Base-by-base conservation (phyloP, 1,140 invertebrate genomes). In the Ruditapes philippinarum region DNA sequence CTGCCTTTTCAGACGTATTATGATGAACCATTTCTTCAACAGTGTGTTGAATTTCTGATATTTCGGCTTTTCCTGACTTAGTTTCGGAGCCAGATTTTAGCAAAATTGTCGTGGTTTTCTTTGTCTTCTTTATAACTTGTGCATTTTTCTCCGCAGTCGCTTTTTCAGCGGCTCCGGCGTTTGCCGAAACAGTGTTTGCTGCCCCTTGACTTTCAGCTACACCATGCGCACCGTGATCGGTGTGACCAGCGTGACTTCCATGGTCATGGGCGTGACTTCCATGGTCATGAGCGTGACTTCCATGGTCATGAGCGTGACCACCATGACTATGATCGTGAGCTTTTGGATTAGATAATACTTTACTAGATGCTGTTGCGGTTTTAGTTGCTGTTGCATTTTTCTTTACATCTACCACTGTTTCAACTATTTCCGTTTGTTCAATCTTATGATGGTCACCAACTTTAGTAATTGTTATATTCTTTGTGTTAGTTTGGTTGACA, bases 71-170 rank as follows among this genome's bases (percentile, higher is more conserved):
- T 45, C 45, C 60, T 11, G 60, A 36, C n/a, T 51, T 51, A 11
- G 57, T 33, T n/a, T 33, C 45, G 22, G 36, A 54, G 1, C n/a
- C 36, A 7, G 68, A 38, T 60, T 86, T 70, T 25, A 86, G n/a
- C 19, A 73, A 25, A 31, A 54, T 86, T 38, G 83, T 86, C 4
- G 83, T 86, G 3, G 83, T 86, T 49, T 86, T 86, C 81, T 84
- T 84, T 22, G 62, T 68, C 49, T 74, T 86, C 49, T 86, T 74
- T n/a, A 86, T 49, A 36, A 70, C 68, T n/a, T 74, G 9, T 42
- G 45, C 68, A 11, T 74, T 28, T n/a, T 74, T 74, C 17, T 40
- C 73, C 22, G 83, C 68, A 11, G 25, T 42, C 3, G 70, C 68
- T 38, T 22, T 36, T 31, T 38, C 62, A 0, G 36, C 22, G 19